Evolutionary conservation across 1,140 invertebrate species (phyloP).

Genomic region (Hesperophylax magnus): DNA sequence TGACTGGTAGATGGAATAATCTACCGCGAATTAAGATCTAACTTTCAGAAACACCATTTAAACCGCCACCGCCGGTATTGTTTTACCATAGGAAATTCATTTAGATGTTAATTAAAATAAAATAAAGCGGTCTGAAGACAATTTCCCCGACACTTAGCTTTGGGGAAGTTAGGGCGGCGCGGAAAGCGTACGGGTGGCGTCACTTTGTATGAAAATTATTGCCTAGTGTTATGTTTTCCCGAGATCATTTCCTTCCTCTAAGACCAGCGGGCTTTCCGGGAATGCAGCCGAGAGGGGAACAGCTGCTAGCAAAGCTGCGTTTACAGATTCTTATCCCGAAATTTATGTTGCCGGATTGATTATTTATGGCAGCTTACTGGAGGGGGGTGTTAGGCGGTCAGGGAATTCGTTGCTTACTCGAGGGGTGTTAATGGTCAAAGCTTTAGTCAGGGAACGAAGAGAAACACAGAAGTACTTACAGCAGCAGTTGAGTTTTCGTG

Average conservation of each 20-base stretch:
- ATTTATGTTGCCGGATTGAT: conserved; percentile 25
- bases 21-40: not conserved
- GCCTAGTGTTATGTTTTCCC: conserved; percentile 15
- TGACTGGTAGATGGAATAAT: not conserved
- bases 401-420: not conserved
- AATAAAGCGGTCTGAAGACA: conserved; percentile 16
- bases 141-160: conserved; percentile 2
- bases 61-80: conserved; percentile 20
- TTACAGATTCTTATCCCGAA: conserved; percentile 31
- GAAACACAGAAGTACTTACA: not conserved
- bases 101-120: conserved; percentile 38
- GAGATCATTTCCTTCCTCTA: conserved; percentile 6
- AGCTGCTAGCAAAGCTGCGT: conserved; percentile 35
- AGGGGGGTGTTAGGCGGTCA: conserved; percentile 1
- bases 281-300: conserved; percentile 17
- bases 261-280: not conserved
- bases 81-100: conserved; percentile 31
- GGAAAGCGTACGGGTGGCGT: conserved; percentile 2
- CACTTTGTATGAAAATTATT: conserved; percentile 35
- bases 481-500: too few species aligned
- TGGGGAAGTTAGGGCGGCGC: not conserved
- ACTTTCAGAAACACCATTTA: conserved; percentile 21
- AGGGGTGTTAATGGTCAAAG: too few species aligned
- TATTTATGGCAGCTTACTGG: conserved; percentile 10
- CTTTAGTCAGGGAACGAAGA: not conserved